Base-by-base conservation (phyloP, 2,888 invertebrate species). In the Cremastobaeus sp. region DNA sequence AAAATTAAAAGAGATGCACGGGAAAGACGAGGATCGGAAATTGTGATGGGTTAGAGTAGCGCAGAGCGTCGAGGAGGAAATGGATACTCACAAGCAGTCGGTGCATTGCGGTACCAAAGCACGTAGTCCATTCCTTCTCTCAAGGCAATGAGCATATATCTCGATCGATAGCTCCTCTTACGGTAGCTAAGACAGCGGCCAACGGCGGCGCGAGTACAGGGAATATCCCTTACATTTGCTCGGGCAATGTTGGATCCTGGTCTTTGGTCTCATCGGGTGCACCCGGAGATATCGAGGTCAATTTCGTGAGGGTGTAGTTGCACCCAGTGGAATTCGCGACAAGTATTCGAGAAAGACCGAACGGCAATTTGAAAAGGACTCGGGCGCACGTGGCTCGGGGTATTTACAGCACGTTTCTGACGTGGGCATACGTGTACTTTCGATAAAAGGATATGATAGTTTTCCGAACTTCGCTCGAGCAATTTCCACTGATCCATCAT, bases 61-160 rank as follows among this genome's bases (percentile, higher is more conserved):
- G 4, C 4, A 8, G 3, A 25, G 8, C 25, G 25, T 25, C 48
- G 17, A 32, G 6, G 25, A 69, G 74, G 54, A 76, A 78, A 80
- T 48, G 71, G 76, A 77, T 77, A 79, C 78, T 78, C 77, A 55
- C 59, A 21, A 54, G 66, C 50, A 72, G 59, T 17, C 64, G 50
- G 78, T 73, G 78, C 76, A 82, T 83, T 81, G 79, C 74, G 76
- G 77, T 77, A 80, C 34, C 80, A 60, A 60, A 78, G 80, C 83
- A 83, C 83, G 84, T 83, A 83, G 62, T 59, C 78, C 68, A 77
- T 81, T 79, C 71, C 79, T 78, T 79, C 75, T n/a, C 79, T 72
- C 34, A 64, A 73, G 78, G 79, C 81, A 78, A 79, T 77, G 78
- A 79, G 74, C 77, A 71, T 81, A 77, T 76, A 79, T 80, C 74